Conservation (phyloP, 2,888 invertebrate genomes). For the Keiferia lycopersicella region DNA sequence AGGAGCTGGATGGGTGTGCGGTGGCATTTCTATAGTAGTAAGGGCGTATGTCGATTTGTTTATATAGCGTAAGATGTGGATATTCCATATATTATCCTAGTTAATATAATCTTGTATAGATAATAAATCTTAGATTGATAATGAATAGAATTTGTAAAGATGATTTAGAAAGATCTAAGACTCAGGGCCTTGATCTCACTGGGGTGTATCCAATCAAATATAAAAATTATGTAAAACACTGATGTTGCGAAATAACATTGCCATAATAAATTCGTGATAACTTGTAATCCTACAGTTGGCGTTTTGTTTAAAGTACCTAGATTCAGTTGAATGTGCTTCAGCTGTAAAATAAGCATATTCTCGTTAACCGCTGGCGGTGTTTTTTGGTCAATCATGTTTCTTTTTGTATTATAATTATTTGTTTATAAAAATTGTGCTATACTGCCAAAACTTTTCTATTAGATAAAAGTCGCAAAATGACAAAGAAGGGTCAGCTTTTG, state of each 20-base stretch:
- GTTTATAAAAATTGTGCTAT: constrained; percentile 40
- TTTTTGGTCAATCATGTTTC: constrained; percentile 49
- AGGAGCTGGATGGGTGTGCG: constrained; percentile 64
- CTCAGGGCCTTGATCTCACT: constrained; percentile 71
- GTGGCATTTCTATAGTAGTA: constrained; percentile 73
- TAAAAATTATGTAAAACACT: constrained; percentile 50
- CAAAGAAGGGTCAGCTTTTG: constrained; percentile 28
- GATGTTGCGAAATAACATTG: constrained; percentile 52
- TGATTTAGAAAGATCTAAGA: constrained; percentile 61
- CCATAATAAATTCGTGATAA: constrained; percentile 51
- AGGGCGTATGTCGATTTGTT: constrained; percentile 74
- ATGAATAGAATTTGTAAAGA: constrained; percentile 59
- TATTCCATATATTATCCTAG: constrained; percentile 75
- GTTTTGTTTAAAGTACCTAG: constrained; percentile 28
- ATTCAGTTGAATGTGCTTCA: constrained; percentile 31
- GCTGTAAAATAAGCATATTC: constrained; percentile 30
- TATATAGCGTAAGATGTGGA: constrained; percentile 80
- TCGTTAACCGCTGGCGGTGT: constrained; percentile 67
- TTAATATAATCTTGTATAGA: constrained; percentile 70
- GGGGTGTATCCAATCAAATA: constrained; percentile 60
- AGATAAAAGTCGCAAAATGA: constrained; percentile 30
- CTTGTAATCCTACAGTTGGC: constrained; percentile 30
- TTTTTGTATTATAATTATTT: constrained; percentile 39
- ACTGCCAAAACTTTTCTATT: constrained; percentile 46
- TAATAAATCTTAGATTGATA: constrained; percentile 63